Evolutionary conservation across 1,140 invertebrate genomes (phyloP).

Genomic region (Drosophila ambigua): DNA sequence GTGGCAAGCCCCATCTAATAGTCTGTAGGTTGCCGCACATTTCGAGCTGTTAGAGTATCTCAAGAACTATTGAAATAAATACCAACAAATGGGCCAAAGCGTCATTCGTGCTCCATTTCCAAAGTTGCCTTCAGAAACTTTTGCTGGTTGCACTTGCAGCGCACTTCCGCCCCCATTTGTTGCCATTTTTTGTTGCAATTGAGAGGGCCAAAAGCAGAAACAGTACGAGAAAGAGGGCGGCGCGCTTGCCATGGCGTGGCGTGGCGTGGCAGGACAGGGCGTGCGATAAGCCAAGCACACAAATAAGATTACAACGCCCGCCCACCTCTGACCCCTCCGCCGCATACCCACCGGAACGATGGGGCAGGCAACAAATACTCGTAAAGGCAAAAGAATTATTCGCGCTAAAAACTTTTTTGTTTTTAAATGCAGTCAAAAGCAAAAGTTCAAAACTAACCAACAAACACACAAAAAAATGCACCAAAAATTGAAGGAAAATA

Average conservation of each 20-base stretch:
- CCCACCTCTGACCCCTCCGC: no score
- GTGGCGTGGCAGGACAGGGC: conserved; percentile 28
- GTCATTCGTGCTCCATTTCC: conserved; percentile 67
- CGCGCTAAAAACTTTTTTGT: conserved; percentile 48
- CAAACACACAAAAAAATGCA: conserved; percentile 5
- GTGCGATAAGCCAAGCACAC: conserved; percentile 69
- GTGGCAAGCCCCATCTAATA: conserved; percentile 3
- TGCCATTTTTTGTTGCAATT: conserved; percentile 62
- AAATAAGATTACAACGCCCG: conserved; percentile 66
- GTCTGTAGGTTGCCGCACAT: conserved; percentile 3
- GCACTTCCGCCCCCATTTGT: conserved; percentile 43
- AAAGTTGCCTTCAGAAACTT: conserved; percentile 59
- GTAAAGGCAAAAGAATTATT: conserved; percentile 40
- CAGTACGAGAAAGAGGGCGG: not conserved
- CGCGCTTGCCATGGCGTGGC: no score
- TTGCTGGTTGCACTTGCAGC: conserved; percentile 49
- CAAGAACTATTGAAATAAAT: conserved; percentile 70
- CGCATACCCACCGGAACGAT: no score
- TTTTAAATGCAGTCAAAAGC: conserved; percentile 63
- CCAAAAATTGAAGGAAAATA: not conserved
- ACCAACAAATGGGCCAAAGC: conserved; percentile 62
- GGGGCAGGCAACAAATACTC: conserved; percentile 26
- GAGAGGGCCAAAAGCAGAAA: conserved; percentile 28
- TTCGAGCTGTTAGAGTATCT: conserved; percentile 33
- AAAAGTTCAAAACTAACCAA: conserved; percentile 53